phyloP scores from a whole-genome alignment of 2,113 vertebrate genomes.

The Odobenus rosmarus region DNA sequence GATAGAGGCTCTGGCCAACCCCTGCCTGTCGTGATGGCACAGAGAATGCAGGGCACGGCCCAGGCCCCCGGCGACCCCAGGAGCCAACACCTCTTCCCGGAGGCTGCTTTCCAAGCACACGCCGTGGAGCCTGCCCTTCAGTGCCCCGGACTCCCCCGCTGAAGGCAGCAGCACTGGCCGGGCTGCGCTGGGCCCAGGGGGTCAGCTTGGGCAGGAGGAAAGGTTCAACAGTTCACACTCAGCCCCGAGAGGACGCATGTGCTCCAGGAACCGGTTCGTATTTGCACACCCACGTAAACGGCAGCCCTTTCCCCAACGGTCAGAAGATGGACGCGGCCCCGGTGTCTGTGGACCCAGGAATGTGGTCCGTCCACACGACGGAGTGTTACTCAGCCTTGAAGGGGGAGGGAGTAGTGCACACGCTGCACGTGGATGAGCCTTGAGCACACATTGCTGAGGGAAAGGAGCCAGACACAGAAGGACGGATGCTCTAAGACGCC shows the following conservation, averaged over 20 bases:
- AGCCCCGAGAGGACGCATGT: conserved; percentile 67
- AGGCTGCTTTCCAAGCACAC: conserved; percentile 70
- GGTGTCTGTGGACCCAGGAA: background rate
- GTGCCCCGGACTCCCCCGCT: conserved; percentile 74
- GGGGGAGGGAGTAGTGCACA: background rate
- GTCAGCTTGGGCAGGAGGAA: background rate
- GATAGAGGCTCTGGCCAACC: background rate
- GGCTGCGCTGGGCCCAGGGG: background rate
- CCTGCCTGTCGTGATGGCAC: fast-evolving
- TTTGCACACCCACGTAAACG: background rate
- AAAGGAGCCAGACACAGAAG: background rate
- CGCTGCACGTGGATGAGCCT: fast-evolving
- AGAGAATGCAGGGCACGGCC: conserved; percentile 5
- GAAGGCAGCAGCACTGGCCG: conserved; percentile 68
- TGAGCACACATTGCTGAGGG: fast-evolving
- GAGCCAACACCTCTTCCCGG: background rate
- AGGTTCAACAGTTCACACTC: conserved; percentile 79
- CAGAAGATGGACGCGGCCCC: background rate
- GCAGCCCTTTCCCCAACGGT: too few species aligned
- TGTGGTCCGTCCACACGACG: fast-evolving
- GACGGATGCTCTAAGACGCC: fast-evolving
- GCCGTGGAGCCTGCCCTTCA: conserved; percentile 75
- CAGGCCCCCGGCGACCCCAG: conserved; percentile 60
- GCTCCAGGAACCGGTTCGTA: conserved; percentile 47
- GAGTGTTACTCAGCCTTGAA: background rate